Percentiles rank a stretch among this genome's conserved stretches.
phyloP scores from a whole-genome alignment of 1,140 invertebrate species.

The Heliothis subflexa region DNA sequence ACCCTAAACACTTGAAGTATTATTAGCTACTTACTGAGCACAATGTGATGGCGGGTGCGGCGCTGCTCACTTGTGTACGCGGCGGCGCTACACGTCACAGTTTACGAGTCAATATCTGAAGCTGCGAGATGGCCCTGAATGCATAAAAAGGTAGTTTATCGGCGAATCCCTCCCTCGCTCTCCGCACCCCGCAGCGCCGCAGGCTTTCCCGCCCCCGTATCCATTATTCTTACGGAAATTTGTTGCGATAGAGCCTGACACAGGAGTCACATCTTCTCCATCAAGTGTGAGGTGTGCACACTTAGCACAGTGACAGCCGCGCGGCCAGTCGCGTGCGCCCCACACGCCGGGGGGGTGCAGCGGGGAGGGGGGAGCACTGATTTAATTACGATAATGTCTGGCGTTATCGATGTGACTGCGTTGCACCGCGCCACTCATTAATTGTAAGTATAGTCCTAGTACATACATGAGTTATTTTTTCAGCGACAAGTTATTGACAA shows the following conservation, averaged over 20 bases:
- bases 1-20: constrained; percentile 49
- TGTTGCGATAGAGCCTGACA: too few relatives aligned
- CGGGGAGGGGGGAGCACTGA: background rate
- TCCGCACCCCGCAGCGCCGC: background rate
- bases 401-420: constrained; percentile 4
- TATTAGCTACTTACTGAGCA: constrained; percentile 44
- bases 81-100: constrained; percentile 38
- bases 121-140: constrained; percentile 34
- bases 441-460: background rate
- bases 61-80: constrained; percentile 6
- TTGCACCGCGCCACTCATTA: background rate
- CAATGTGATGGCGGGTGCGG: constrained; percentile 40
- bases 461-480: background rate
- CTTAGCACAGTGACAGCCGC: too few relatives aligned
- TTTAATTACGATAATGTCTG: constrained; percentile 31
- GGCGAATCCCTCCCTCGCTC: constrained; percentile 41
- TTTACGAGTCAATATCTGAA: constrained; percentile 48
- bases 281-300: too few relatives aligned
- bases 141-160: constrained; percentile 54
- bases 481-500: background rate
- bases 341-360: background rate
- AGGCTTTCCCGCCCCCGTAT: background rate
- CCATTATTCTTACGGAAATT: background rate
- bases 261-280: too few relatives aligned
- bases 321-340: background rate